Conservation (phyloP, 2,113 vertebrate genomes). For the Colinus virginianus region DNA sequence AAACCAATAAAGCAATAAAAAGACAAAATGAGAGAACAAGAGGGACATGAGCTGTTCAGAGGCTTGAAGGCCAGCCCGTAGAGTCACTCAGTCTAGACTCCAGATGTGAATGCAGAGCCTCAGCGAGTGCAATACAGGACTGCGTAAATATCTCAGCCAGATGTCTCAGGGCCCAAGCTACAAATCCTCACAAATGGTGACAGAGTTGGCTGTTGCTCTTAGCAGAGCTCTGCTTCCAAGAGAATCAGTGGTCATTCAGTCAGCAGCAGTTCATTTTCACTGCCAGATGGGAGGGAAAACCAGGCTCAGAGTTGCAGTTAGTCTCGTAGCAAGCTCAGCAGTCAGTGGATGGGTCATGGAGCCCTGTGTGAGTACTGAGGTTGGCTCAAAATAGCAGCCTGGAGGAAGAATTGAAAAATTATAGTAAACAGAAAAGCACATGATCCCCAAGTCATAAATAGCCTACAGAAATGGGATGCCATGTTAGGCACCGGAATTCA, state of each 20-base stretch:
- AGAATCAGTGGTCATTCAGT: conserved; percentile 68
- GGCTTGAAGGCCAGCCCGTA: conserved; percentile 67
- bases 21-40: conserved; percentile 34
- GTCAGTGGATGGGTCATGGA: background rate
- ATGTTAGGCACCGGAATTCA: background rate
- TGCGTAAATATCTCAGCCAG: conserved; percentile 80
- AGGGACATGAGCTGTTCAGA: conserved; percentile 52
- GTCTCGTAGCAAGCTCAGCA: conserved; percentile 51
- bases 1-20: conserved; percentile 51
- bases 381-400: conserved; percentile 1
- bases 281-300: conserved; percentile 54
- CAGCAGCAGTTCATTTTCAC: conserved; percentile 44
- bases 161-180: conserved; percentile 83
- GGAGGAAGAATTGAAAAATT: conserved; percentile 11
- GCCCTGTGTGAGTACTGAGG: conserved; percentile 3
- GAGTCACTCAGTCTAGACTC: conserved; percentile 88
- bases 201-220: conserved; percentile 79
- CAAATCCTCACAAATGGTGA: conserved; percentile 76
- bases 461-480: background rate
- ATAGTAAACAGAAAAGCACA: conserved; percentile 35
- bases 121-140: conserved; percentile 64
- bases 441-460: background rate
- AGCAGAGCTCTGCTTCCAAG: conserved; percentile 54
- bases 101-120: conserved; percentile 82
- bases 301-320: conserved; percentile 38